Conservation (phyloP, 1,140 invertebrate genomes). For the Hypothenemus hampei region DNA sequence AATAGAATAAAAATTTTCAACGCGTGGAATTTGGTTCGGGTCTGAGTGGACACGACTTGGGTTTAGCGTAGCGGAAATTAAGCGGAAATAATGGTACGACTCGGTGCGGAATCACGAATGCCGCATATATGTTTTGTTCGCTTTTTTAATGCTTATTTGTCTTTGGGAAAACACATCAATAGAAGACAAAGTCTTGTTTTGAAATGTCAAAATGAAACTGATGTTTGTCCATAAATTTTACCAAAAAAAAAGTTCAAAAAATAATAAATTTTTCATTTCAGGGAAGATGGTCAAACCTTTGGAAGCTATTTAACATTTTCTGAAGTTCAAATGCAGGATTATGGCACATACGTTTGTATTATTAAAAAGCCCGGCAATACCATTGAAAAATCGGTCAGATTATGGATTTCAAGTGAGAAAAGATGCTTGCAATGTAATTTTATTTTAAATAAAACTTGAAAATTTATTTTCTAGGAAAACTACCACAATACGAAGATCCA, state of each 20-base stretch:
- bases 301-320: conserved; percentile 63
- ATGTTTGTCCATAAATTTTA: too few species aligned
- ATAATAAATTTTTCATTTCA: conserved; percentile 47
- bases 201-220: too few species aligned
- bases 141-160: background rate
- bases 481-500: conserved; percentile 35
- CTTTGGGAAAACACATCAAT: background rate
- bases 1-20: background rate
- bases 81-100: conserved; percentile 3
- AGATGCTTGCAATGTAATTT: too few species aligned
- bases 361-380: conserved; percentile 42
- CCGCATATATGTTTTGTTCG: background rate
- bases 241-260: too few species aligned
- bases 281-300: conserved; percentile 63
- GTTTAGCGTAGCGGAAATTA: conserved; percentile 1
- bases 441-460: background rate
- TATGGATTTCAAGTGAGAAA: too few species aligned
- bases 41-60: background rate
- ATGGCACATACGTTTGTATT: conserved; percentile 61
- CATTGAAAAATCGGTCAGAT: conserved; percentile 29
- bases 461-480: conserved; percentile 30
- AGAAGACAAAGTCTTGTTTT: too few species aligned
- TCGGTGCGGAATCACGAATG: background rate
- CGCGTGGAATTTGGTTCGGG: background rate
- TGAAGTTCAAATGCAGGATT: conserved; percentile 56